phyloP scores from a whole-genome alignment of 1,140 invertebrate species.

The Heliconius hewitsoni region DNA sequence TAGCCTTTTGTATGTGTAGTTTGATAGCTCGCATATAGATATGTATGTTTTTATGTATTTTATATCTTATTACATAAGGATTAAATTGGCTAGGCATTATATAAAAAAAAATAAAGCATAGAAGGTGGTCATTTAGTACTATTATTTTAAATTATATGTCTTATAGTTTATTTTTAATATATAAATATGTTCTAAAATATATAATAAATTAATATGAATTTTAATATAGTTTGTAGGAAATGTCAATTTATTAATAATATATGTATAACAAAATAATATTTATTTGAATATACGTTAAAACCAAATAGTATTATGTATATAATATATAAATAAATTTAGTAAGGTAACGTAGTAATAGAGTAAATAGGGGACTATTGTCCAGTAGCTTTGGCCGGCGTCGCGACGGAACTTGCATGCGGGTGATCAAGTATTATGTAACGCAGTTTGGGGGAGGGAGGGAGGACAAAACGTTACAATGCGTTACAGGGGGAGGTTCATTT shows the following conservation, averaged over 20 bases:
- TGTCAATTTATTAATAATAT: background rate
- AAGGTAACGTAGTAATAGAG: constrained; percentile 9
- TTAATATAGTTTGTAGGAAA: background rate
- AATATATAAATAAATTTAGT: background rate
- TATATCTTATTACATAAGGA: background rate
- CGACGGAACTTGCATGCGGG: constrained; percentile 43
- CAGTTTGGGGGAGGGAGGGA: no score
- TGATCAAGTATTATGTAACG: no score
- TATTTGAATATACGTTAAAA: background rate
- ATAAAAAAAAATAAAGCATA: background rate
- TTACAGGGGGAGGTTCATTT: no score
- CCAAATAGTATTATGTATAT: background rate
- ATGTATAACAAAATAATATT: background rate
- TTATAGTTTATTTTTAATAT: background rate
- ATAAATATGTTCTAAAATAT: background rate
- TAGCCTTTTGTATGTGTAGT: background rate
- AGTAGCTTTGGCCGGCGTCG: constrained; percentile 10
- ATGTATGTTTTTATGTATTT: background rate
- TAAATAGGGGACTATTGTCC: constrained; percentile 1
- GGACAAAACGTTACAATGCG: no score
- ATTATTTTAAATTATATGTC: background rate
- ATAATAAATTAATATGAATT: background rate
- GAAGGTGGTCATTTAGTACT: background rate
- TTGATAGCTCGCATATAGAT: background rate
- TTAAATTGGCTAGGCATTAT: background rate